Base-by-base conservation (phyloP, 2,888 invertebrate genomes). In the Rapana venosa region DNA sequence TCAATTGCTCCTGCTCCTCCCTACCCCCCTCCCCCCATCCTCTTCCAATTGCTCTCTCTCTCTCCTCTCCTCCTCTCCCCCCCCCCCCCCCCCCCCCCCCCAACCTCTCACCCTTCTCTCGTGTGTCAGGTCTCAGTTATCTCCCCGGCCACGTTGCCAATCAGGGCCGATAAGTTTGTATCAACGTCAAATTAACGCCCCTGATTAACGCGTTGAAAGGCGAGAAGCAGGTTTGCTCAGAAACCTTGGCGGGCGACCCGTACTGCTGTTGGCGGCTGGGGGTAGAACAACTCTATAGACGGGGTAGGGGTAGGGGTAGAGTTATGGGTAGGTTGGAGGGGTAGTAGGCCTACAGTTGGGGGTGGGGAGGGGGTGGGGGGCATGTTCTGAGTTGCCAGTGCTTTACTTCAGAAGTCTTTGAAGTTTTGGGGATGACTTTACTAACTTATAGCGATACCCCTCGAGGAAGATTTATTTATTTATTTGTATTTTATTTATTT, bases 101-200 rank as follows among this genome's bases (percentile, higher is more conserved):
- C 36, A 22, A 8, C 2, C 22, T 22, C 81, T 22, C 47, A 1
- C 35, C 13, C 81, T 47, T 20, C 47, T 30, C 30, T 30, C 47
- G 0, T 70, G 88, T 88, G 88, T 88, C 88, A 88, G 84, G 36
- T 30, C 32, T 2, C 70, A 70, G 83, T 85, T 89, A 89, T 89
- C 89, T 66, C 56, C 89, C 84, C 66, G 47, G 47, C 89, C 89
- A 74, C 74, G 85, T 66, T 66, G 26, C 84, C 70, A 89, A 83
- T 89, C 89, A 85, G 89, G 70, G 84, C 85, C 84, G 89, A 89
- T 89, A 90, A 81, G 87, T 87, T 81, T 90, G 87, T 90, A 90
- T 90, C 90, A 90, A 87, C 87, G 87, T 87, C 90, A 90, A 90
- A 90, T 90, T 90, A 90, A 87, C 90, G 87, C 90, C 90, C 87